These are phyloP conservation scores for Epinotia bilunana DNA, from an alignment of 2,888 invertebrate genomes.

Conservation along the genomic window DNA sequence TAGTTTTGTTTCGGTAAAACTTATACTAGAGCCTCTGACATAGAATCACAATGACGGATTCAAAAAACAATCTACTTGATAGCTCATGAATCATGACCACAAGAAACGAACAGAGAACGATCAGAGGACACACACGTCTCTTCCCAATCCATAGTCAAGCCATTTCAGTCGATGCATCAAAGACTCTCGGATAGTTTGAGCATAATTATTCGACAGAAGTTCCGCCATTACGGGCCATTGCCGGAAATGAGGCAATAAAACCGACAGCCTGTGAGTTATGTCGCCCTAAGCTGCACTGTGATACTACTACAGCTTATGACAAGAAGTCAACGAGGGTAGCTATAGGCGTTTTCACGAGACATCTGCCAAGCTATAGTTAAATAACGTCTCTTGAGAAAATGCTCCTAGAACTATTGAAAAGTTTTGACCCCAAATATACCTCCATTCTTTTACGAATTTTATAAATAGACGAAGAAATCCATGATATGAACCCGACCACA, in stretches of 20 bases:
- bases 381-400: too few species aligned
- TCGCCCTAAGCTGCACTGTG: slow-evolving; percentile 43
- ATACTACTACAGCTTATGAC: not conserved
- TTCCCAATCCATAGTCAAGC: slow-evolving; percentile 1
- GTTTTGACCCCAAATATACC: too few species aligned
- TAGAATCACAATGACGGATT: too few species aligned
- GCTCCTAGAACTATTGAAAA: too few species aligned
- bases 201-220: slow-evolving; percentile 62
- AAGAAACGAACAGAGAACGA: not conserved
- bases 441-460: too few species aligned
- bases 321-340: slow-evolving; percentile 6
- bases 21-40: too few species aligned
- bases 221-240: slow-evolving; percentile 52
- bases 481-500: not conserved
- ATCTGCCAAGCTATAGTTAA: too few species aligned
- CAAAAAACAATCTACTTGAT: not conserved
- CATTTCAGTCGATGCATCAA: slow-evolving; percentile 26
- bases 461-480: too few species aligned
- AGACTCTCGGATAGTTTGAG: slow-evolving; percentile 41
- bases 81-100: not conserved
- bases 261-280: slow-evolving; percentile 59
- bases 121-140: not conserved
- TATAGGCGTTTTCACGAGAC: too few species aligned
- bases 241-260: slow-evolving; percentile 55
- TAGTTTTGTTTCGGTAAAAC: too few species aligned